A percentile compares a stretch with the other conserved stretches of the same genome.
Evolutionary conservation across 1,140 invertebrate species (phyloP).

Genomic region (Andricus grossulariae): DNA sequence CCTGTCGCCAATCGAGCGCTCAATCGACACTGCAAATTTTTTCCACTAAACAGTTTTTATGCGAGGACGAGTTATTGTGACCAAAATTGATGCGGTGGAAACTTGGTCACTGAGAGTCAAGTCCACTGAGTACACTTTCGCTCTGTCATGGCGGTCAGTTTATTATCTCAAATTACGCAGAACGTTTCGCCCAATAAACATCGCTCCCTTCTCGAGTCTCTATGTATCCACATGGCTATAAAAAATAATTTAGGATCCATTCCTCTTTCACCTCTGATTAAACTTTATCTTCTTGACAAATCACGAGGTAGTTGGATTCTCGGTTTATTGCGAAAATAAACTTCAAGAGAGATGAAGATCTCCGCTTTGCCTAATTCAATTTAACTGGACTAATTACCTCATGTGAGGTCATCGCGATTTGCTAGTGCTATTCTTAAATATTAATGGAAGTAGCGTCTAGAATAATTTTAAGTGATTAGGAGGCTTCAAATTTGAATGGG

Average conservation of each 20-base stretch:
- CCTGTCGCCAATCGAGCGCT: neutral
- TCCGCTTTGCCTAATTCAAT: slow-evolving; percentile 11
- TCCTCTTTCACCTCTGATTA: slow-evolving; percentile 26
- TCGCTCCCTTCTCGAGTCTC: neutral
- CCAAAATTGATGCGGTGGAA: neutral
- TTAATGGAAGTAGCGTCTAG: neutral
- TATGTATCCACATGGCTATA: slow-evolving; percentile 18
- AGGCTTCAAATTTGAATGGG: neutral
- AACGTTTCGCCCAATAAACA: slow-evolving; percentile 20
- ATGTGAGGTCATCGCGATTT: slow-evolving; percentile 14
- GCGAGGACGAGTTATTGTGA: neutral
- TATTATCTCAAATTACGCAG: slow-evolving; percentile 25
- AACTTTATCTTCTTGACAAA: slow-evolving; percentile 31
- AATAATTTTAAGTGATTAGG: neutral
- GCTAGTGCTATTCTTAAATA: slow-evolving; percentile 11
- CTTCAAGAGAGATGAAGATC: neutral
- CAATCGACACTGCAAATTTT: neutral
- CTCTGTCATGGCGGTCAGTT: neutral
- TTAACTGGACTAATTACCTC: slow-evolving; percentile 31
- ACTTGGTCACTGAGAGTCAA: slow-evolving; percentile 11
- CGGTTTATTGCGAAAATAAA: slow-evolving; percentile 31
- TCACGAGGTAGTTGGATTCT: slow-evolving; percentile 16
- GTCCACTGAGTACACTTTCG: slow-evolving; percentile 7
- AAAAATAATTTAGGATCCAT: slow-evolving; percentile 27
- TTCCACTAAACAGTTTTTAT: slow-evolving; percentile 5